These are phyloP conservation scores for Sanderia malayensis DNA, from an alignment of 30 jellyfish, hydroid and myxozoan genomes.

Conservation along the genomic window DNA sequence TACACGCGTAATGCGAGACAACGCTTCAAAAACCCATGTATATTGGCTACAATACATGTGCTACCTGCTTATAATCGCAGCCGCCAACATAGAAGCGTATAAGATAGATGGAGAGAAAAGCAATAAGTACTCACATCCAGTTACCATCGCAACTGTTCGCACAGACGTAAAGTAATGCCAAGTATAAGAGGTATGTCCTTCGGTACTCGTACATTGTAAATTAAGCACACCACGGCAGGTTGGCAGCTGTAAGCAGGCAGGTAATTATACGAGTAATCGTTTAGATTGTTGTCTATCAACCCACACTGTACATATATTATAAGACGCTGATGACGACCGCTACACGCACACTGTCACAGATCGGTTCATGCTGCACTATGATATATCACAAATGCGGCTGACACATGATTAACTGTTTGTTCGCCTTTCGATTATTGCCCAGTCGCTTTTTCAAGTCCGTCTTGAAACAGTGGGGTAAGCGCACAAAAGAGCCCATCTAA, in stretches of 20 bases:
- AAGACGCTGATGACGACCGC: no score
- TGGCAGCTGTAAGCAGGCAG: no score
- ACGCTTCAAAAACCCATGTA: no score
- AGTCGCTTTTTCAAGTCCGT: not conserved
- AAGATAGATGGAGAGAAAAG: no score
- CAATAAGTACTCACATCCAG: constrained; percentile 21
- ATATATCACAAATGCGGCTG: constrained; percentile 45
- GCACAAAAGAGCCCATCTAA: constrained; percentile 53
- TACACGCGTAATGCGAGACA: no score
- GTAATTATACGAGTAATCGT: no score
- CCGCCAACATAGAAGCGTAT: no score
- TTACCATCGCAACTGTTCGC: not conserved
- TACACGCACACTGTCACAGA: constrained; percentile 29
- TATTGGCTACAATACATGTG: no score
- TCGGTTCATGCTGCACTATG: constrained; percentile 14
- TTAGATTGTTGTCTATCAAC: no score
- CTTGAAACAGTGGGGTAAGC: constrained; percentile 41
- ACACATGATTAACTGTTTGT: constrained; percentile 54
- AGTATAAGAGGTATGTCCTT: constrained; percentile 14
- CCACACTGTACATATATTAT: constrained; percentile 40
- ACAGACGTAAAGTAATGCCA: not conserved
- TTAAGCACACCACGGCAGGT: no score
- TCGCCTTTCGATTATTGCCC: constrained; percentile 1
- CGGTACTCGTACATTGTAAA: constrained; percentile 24
- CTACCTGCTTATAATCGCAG: no score